Base-by-base conservation (phyloP, 1,140 invertebrate genomes). In the Amphibalanus amphitrite region DNA sequence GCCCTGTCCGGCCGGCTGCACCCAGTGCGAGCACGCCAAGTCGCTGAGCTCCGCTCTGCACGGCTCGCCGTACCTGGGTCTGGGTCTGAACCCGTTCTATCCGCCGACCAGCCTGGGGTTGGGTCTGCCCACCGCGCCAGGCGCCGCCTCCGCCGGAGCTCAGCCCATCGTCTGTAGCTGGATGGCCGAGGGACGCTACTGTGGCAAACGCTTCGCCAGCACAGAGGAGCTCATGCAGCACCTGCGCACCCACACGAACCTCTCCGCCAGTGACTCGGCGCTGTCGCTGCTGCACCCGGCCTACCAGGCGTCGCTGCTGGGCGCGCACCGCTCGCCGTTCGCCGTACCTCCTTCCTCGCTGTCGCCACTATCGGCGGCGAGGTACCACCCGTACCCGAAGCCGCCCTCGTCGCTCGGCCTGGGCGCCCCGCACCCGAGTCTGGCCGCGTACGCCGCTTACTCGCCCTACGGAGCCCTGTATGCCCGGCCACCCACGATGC, bases 141-240 rank as follows among this genome's bases (percentile, higher is more conserved):
- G 79, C 76, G 74, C 78, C 70, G 73, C 76, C 74, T 71, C 73
- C 69, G 73, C 75, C 72, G 73, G 73, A 3, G n/a, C n/a, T n/a
- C 82, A 90, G 30, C 90, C 91, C 0, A 91, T 92, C 80, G 88
- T 95, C 15, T 97, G 94, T 84, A 97, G 91, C 77, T 97, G 95
- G 95, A 91, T 97, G 75, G 89, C 88, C 17, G 81, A 78, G 47
- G 93, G 92, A 74, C 86, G 87, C 0, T 97, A 95, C 77, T 98
- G 96, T 78, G 96, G 95, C 59, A 97, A 98, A 81, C 83, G 93
- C 70, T 98, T 95, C 80, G 83, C 86, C 69, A 91, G 90, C 25
- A 94, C 93, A 13, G 95, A 98, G 69, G 95, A 98, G 81, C 85
- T 98, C 0, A 84, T 98, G 26, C 91, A 93, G 77, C 96, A 98